Base-by-base conservation (phyloP, 2,113 vertebrate genomes). In the Pomatorhinus ruficollis region DNA sequence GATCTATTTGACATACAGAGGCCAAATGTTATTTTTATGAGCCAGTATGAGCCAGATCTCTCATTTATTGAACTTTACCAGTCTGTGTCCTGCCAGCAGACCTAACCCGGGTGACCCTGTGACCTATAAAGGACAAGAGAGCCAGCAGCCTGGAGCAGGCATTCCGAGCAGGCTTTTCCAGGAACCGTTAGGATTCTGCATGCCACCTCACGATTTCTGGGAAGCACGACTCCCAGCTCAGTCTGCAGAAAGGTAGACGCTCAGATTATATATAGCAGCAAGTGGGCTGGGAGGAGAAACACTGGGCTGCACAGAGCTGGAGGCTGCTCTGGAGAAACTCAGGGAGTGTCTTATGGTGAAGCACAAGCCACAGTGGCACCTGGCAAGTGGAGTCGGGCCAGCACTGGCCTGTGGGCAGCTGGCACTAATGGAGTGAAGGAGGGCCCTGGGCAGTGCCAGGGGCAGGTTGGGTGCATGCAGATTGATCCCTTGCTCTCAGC, bases 211-310 rank as follows among this genome's bases (percentile, higher is more conserved):
- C 4, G 6, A 7, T 87, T 89, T 79, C 57, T 68, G 90, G 85
- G 92, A 66, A 94, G 90, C 82, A 42, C 25, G 71, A 93, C 87
- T 93, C 84, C 84, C 78, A n/a, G 56, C 45, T 53, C 12, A 4
- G 57, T 20, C 90, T 95, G 85, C 85, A 68, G 52, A 50, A 86
- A 94, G 93, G 93, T 88, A 90, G 95, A 90, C 68, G 2, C 88
- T 27, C 40, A 53, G 61, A 44, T 90, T 97, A 96, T 63, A 80
- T 88, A 88, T 94, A 94, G 95, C 79, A 82, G 74, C 71, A 40
- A 71, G 96, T 93, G 90, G 92, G 96, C 23, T 88, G 92, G 79
- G 76, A 56, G 90, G 92, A 95, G 64, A 93, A 86, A 52, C 54
- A 33, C 70, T 85, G 30, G 89, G 89, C 83, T 94, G 27, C 77